Evolutionary conservation across 2,797 vertebrate genomes (phyloP).

Genomic region (Lutjanus campechanus): DNA sequence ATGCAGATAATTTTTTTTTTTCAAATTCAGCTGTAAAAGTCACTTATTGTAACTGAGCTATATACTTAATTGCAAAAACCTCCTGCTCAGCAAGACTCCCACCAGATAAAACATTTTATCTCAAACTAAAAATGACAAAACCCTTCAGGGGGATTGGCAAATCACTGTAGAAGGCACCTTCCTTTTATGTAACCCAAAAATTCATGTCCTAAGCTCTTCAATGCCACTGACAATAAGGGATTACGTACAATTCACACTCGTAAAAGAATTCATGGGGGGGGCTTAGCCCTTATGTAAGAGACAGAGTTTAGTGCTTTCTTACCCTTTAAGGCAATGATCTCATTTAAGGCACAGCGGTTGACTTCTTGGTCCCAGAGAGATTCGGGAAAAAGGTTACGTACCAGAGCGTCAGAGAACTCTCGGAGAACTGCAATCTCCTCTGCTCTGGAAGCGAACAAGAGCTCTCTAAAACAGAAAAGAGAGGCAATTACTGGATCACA

Average conservation of each 20-base stretch:
- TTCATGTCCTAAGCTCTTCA: conserved; percentile 48
- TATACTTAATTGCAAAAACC: conserved; percentile 35
- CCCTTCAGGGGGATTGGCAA: conserved; percentile 35
- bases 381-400: conserved; percentile 83
- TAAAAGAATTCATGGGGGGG: conserved; percentile 35
- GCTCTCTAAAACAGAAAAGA: conserved; percentile 71
- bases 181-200: conserved; percentile 46
- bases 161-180: conserved; percentile 33
- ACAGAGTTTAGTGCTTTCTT: conserved; percentile 65
- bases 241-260: conserved; percentile 58
- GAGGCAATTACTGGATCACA: background rate
- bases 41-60: conserved; percentile 27
- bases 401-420: conserved; percentile 79
- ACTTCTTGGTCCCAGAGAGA: conserved; percentile 78
- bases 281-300: conserved; percentile 57
- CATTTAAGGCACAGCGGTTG: conserved; percentile 83
- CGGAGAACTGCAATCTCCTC: conserved; percentile 83
- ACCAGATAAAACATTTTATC: conserved; percentile 48
- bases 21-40: conserved; percentile 30
- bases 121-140: conserved; percentile 38
- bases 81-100: conserved; percentile 27
- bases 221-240: conserved; percentile 59
- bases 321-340: conserved; percentile 87
- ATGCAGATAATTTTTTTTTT: conserved; percentile 9
- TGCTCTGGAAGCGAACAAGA: conserved; percentile 76